Evolutionary conservation across 2,113 vertebrate genomes (phyloP), one percentile per base, ranked within the genome.

Genomic region (Oncorhynchus tshawytscha): DNA sequence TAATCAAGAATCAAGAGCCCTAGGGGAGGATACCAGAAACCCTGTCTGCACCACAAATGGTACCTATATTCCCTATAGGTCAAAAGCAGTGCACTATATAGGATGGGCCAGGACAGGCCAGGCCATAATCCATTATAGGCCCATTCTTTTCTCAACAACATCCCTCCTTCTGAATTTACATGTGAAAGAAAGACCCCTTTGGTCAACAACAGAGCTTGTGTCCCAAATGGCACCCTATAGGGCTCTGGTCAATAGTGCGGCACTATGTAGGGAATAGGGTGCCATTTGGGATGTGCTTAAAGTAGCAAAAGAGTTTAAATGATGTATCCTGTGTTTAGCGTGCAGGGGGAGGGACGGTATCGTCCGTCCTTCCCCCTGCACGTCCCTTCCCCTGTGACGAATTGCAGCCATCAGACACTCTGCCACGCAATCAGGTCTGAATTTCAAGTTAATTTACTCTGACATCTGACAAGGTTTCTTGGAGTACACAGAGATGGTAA

Each of bases 371-470:
- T 34, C 34, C 34, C 34, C 34, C 34, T 34, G 34, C 6, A 34
- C 34, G 34, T 34, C 34, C 34, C 34, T 34, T 34, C 34, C 6
- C 34, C 34, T 34, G 85, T 79, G 85, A 83, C 74, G 78, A 76
- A 88, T 81, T 82, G 73, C 76, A 77, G 69, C 70, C 49, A 81
- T 51, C 49, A 16, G 49, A 88, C 86, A 27, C 51, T 29, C 66
- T 76, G 82, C 82, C 81, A 78, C 34, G 74, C 80, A 91, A 91
- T 92, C 91, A 92, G 78, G 72, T 86, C 81, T 72, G 78, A 82
- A 89, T 89, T 89, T 87, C 84, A 90, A 82, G 86, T 83, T 72
- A 82, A 86, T 89, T 91, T 83, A 76, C 78, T 48, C 77, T 65
- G 39, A 68, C 67, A 74, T 85, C 78, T 82, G n/a, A 48, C 69